Evolutionary conservation across 2,113 vertebrate species (phyloP), one percentile per base, ranked within the genome.

Genomic region (Pachycephala philippinensis): DNA sequence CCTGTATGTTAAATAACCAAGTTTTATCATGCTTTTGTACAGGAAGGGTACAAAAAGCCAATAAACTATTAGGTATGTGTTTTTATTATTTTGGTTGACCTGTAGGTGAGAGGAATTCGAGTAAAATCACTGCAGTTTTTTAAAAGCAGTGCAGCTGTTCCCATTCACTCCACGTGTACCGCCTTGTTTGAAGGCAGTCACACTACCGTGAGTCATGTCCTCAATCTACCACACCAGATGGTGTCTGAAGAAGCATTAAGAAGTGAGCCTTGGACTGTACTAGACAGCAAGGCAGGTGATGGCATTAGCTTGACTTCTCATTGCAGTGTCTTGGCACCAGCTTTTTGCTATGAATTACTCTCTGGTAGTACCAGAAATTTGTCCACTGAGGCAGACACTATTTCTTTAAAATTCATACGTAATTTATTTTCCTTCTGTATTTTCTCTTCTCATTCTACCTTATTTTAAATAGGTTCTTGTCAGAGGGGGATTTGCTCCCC

Each of bases 21-120:
- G 19, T 94, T 97, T 97, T 61, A 84, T 89, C 88, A 44, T 90
- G 53, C 68, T 92, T 78, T 87, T 45, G 54, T 90, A 92, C 95
- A 90, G 37, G 16, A 86, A 84, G 80, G 69, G 30, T 53, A 89
- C 72, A 87, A 77, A 89, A 94, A 95, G 56, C 52, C 40, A 90
- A 52, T 94, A 84, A 80, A 82, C 74, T 63, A 50, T 71, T 74
- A 90, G 42, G 19, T 91, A 50, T 27, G 10, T 27, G 12, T 74
- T 95, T 96, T 87, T 89, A 74, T 96, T 97, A 50, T 84, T 66
- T 22, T 33, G n/a, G 60, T 78, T 22, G 47, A 70, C 30, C 42
- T 76, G 40, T 44, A 54, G 66, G 61, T 63, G 71, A 83, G 60
- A 79, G 13, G n/a, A 71, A 75, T 78, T 72, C 35, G 39, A 92